phyloP scores from a whole-genome alignment of 2,888 invertebrate genomes.

The Campoplex nolae region DNA sequence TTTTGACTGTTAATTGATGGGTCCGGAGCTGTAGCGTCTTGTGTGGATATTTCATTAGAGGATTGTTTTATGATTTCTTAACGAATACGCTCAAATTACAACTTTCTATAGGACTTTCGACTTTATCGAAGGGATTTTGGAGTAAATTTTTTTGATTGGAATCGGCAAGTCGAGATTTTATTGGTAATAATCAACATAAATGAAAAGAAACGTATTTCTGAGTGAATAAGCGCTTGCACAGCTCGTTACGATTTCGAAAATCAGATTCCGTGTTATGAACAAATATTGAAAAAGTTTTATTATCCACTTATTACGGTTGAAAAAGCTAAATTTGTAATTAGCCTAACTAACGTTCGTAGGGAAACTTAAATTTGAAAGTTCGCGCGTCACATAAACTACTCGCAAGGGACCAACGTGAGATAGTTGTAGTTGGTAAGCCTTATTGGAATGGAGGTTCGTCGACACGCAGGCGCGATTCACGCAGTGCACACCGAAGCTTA shows the following conservation, averaged over 20 bases:
- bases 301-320: neutral
- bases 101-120: neutral
- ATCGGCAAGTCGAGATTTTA: neutral
- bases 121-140: neutral
- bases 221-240: neutral
- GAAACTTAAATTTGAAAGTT: constrained; percentile 10
- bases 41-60: neutral
- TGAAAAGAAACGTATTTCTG: neutral
- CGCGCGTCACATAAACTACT: constrained; percentile 2
- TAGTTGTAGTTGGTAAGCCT: constrained; percentile 40
- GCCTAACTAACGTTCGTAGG: neutral
- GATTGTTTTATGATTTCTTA: neutral
- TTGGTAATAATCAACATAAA: no score
- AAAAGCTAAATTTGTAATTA: neutral
- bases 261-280: neutral
- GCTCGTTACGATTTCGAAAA: neutral
- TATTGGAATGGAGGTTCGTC: constrained; percentile 45
- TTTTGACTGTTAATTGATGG: neutral
- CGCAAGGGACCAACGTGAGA: neutral
- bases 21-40: neutral
- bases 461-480: constrained; percentile 58
- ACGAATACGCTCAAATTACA: neutral
- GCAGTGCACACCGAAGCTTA: constrained; percentile 63
- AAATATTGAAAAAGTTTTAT: neutral
- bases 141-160: neutral